These are phyloP conservation scores for Pediacus dermestoides DNA, from an alignment of 2,888 invertebrate species.

Conservation along the genomic window DNA sequence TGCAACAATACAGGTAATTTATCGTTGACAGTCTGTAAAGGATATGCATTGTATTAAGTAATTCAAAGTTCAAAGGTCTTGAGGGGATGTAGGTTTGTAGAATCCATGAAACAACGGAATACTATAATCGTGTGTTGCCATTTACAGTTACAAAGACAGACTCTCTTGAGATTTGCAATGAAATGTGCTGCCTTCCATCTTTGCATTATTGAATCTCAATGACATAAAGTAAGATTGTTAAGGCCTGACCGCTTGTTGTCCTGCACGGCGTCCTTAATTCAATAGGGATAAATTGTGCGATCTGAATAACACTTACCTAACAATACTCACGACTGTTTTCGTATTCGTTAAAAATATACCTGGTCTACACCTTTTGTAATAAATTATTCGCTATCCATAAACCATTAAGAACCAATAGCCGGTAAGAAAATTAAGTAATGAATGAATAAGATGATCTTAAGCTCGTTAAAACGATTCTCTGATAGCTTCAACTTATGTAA, in stretches of 20 bases:
- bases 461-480: too few species aligned
- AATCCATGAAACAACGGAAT: slow-evolving; percentile 34
- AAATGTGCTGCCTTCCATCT: slow-evolving; percentile 6
- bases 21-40: slow-evolving; percentile 3
- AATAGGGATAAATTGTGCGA: slow-evolving; percentile 2
- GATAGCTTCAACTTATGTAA: too few species aligned
- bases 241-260: slow-evolving; percentile 7
- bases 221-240: slow-evolving; percentile 9
- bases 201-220: slow-evolving; percentile 11
- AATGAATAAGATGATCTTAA: too few species aligned
- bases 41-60: slow-evolving; percentile 15
- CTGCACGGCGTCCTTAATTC: background rate
- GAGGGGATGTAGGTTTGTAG: slow-evolving; percentile 37
- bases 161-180: slow-evolving; percentile 10
- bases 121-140: slow-evolving; percentile 30
- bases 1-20: too few species aligned
- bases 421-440: too few species aligned
- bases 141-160: slow-evolving; percentile 22
- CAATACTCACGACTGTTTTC: slow-evolving; percentile 3
- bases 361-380: too few species aligned
- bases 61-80: slow-evolving; percentile 31
- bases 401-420: too few species aligned
- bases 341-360: background rate
- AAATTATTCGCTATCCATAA: too few species aligned
- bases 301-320: slow-evolving; percentile 2